phyloP scores from a whole-genome alignment of 2,797 vertebrate species.

The Sebastiscus albofasciatus region DNA sequence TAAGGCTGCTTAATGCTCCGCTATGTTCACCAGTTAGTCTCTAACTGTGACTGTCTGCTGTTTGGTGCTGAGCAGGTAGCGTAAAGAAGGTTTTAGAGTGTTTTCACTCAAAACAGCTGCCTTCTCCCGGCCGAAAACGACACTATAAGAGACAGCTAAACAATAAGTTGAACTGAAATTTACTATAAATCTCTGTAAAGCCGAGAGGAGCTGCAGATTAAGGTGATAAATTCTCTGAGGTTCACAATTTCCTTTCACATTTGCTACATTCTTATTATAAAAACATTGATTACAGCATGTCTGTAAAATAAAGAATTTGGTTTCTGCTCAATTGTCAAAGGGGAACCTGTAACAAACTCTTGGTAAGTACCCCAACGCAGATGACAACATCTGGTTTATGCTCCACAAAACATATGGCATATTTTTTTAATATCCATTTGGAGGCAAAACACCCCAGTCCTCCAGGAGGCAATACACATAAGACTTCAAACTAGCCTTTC shows the following conservation, averaged over 20 bases:
- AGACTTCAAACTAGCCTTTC: background rate
- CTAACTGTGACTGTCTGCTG: too few relatives aligned
- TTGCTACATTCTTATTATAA: background rate
- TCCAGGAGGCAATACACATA: background rate
- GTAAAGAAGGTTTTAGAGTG: too few relatives aligned
- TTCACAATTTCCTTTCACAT: background rate
- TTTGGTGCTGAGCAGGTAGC: too few relatives aligned
- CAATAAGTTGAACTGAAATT: too few relatives aligned
- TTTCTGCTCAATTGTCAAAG: background rate
- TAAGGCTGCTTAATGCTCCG: too few relatives aligned
- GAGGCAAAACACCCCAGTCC: background rate
- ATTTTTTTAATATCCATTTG: background rate
- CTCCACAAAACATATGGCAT: background rate
- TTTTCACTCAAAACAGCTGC: too few relatives aligned
- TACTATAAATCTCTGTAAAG: too few relatives aligned
- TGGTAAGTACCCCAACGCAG: background rate
- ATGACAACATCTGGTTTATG: background rate
- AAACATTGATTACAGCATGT: background rate
- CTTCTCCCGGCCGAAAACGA: too few relatives aligned
- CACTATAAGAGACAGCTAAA: too few relatives aligned
- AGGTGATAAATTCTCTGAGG: background rate
- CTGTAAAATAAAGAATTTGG: background rate
- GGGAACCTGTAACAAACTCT: background rate
- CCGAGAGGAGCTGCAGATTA: background rate
- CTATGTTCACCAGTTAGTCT: too few relatives aligned